phyloP scores from a whole-genome alignment of 2,113 vertebrate species.

The Leucopsar rothschildi region DNA sequence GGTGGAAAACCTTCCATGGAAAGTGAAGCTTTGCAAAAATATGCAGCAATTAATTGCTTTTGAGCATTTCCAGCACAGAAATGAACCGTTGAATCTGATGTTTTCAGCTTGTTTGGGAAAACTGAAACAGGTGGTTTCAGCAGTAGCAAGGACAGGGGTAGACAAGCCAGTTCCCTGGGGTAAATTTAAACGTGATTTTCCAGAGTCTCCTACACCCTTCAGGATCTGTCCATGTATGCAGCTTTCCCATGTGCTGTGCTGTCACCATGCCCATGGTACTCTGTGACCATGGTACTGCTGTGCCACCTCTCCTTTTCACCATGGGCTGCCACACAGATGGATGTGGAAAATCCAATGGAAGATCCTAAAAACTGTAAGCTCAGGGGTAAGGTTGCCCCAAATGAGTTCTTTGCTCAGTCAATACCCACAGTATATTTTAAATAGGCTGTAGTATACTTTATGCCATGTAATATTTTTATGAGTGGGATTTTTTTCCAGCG shows the following conservation, averaged over 20 bases:
- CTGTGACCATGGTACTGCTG: rapidly evolving
- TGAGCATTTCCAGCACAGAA: neutral
- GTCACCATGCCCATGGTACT: neutral
- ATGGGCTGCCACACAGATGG: rapidly evolving
- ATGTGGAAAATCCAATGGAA: neutral
- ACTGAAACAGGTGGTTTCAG: neutral
- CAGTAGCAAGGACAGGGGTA: neutral
- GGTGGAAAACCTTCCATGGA: neutral
- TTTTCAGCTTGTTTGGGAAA: neutral
- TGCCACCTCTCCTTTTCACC: neutral
- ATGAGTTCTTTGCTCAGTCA: neutral
- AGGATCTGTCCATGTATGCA: neutral
- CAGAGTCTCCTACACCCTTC: neutral
- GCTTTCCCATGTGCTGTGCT: neutral
- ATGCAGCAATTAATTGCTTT: neutral
- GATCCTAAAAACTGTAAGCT: neutral
- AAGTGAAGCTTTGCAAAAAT: neutral
- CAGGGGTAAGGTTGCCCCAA: neutral
- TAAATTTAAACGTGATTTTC: neutral
- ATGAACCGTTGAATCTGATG: neutral
- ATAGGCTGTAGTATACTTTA: neutral
- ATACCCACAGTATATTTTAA: neutral
- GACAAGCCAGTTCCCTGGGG: neutral
- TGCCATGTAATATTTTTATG: neutral
- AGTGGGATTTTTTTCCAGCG: neutral